These are phyloP conservation scores for Diglossa brunneiventris DNA, from an alignment of 2,113 vertebrate genomes.

Conservation along the genomic window DNA sequence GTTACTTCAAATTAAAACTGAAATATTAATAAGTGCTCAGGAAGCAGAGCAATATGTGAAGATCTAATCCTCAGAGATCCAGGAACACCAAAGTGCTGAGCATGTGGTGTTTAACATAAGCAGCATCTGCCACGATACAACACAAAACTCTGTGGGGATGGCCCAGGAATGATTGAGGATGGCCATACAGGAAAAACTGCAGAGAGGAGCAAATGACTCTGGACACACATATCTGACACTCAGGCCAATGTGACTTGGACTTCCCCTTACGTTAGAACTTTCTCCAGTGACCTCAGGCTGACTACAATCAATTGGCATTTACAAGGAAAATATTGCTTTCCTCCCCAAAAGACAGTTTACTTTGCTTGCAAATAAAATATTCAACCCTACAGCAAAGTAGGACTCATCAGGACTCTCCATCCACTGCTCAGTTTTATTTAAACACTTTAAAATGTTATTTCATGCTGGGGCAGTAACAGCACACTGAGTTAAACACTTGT, in stretches of 20 bases:
- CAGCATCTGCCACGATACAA: slow-evolving; percentile 16
- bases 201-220: background rate
- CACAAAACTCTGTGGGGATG: background rate
- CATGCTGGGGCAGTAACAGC: background rate
- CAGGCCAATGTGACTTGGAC: background rate
- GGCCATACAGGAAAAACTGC: background rate
- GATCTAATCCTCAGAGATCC: slow-evolving; percentile 28
- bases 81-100: slow-evolving; percentile 42
- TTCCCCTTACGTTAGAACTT: background rate
- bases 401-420: background rate
- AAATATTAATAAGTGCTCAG: slow-evolving; percentile 50
- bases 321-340: background rate
- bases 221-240: background rate
- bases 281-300: background rate
- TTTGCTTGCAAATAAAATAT: background rate
- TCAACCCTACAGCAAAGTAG: background rate
- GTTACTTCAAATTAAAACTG: slow-evolving; percentile 32
- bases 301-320: background rate
- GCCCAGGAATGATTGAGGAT: background rate
- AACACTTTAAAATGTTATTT: background rate
- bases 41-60: slow-evolving; percentile 48
- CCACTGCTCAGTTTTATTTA: background rate
- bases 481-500: background rate
- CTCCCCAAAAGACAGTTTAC: background rate
- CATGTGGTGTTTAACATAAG: slow-evolving; percentile 46